phyloP scores from a whole-genome alignment of 2,113 vertebrate species.

The Echinops telfairi region DNA sequence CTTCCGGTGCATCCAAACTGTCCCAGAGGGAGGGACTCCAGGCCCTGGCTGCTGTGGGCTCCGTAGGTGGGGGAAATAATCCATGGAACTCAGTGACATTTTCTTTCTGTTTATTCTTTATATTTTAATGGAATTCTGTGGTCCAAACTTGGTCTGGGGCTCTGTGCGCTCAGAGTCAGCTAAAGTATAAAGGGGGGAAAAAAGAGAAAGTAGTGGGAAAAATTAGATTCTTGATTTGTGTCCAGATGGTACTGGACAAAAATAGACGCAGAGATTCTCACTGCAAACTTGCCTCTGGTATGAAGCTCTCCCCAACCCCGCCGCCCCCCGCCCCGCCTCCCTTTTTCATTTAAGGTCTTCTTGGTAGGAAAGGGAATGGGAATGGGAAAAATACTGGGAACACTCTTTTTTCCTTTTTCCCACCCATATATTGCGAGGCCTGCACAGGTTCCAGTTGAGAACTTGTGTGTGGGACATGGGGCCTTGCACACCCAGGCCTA shows the following conservation, averaged over 20 bases:
- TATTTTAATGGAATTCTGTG: conserved; percentile 86
- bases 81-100: conserved; percentile 77
- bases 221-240: conserved; percentile 91
- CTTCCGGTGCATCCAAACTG: neutral
- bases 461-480: conserved; percentile 61
- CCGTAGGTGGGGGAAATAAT: conserved; percentile 78
- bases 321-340: conserved; percentile 56
- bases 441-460: conserved; percentile 71
- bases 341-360: conserved; percentile 82
- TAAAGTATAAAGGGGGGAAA: conserved; percentile 82
- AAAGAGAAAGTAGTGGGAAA: conserved; percentile 86
- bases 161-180: conserved; percentile 85
- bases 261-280: conserved; percentile 90
- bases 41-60: conserved; percentile 49
- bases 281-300: conserved; percentile 89
- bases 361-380: conserved; percentile 81
- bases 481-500: neutral
- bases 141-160: conserved; percentile 85
- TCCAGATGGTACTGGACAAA: conserved; percentile 89
- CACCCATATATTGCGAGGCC: conserved; percentile 85
- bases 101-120: conserved; percentile 81
- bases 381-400: conserved; percentile 87
- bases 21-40: neutral
- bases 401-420: conserved; percentile 86
- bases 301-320: conserved; percentile 84